These are phyloP conservation scores for Actenoides hombroni DNA, from an alignment of 2,113 vertebrate species.

Conservation along the genomic window DNA sequence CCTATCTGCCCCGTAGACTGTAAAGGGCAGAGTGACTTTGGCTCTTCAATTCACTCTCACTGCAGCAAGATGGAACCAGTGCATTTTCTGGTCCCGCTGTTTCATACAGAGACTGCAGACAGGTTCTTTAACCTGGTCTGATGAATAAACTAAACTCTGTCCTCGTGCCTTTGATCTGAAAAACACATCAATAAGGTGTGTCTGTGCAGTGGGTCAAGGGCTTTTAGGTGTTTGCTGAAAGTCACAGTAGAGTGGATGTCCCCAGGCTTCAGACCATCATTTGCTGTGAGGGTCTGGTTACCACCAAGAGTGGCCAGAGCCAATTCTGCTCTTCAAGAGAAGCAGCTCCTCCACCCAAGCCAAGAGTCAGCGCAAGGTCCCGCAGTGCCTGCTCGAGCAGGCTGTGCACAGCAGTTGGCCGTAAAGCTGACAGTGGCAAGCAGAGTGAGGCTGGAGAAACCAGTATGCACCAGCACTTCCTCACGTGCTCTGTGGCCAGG, in stretches of 20 bases:
- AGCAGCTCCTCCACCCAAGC: not conserved
- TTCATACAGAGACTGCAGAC: not conserved
- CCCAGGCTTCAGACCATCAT: not conserved
- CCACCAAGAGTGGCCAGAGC: not conserved
- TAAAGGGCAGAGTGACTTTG: not conserved
- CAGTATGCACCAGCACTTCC: not conserved
- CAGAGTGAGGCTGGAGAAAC: not conserved
- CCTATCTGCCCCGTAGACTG: not conserved
- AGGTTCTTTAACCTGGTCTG: not conserved
- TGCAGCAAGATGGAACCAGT: not conserved
- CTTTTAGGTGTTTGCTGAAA: not conserved
- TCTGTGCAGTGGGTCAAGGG: not conserved
- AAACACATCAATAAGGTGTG: not conserved
- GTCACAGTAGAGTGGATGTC: not conserved
- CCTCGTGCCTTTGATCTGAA: not conserved
- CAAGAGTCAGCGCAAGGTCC: not conserved
- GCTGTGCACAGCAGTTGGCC: not conserved
- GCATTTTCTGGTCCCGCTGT: not conserved
- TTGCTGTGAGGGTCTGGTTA: not conserved
- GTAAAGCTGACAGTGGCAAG: rapidly evolving
- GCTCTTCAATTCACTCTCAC: not conserved
- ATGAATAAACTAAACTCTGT: not conserved
- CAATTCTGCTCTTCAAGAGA: not conserved
- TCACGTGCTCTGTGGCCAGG: not conserved
- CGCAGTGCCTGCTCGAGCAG: not conserved